Base-by-base conservation (phyloP, 1,140 invertebrate genomes). In the Linepithema humile region DNA sequence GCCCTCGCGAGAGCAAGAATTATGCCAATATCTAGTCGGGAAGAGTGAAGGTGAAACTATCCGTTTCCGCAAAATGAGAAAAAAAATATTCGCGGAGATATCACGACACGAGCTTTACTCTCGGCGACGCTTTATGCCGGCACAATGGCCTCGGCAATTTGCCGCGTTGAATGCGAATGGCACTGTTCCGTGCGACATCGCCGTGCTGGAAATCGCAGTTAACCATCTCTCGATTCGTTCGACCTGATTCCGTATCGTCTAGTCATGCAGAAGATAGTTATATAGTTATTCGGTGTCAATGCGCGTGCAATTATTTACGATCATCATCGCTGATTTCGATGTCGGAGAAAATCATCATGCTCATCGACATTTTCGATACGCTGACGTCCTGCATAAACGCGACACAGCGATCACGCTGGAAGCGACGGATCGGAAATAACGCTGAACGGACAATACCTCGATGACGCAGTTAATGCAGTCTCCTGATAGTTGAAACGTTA, bases 21-120 rank as follows among this genome's bases (percentile, higher is more conserved):
- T 90, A 90, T 86, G 84, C 80, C 86, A 89, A 89, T 89, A 89
- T 86, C 73, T 77, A 78, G 80, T 67, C 50, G 32, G 40, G 15
- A 43, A 45, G 20, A 20, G 40, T 12, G 12, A 12, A 43, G 10
- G 23, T 35, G 64, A n/a, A n/a, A 55, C 35, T 32, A 15, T 17
- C 40, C 29, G 10, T 26, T 6, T 48, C 4, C 7, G 23, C 17
- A 23, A 53, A 15, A 40, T 0, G 43, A 59, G 48, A 57, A 48
- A 50, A 55, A 40, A 55, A 69, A 69, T 78, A 32, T 12, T 69
- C 48, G 62, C 23, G 20, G 48, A 40, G 64, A 78, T 78, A 80
- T 80, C 75, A 9, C 64, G 23, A 40, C 1, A 3, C 4, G 17
- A 15, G 48, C 23, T 80, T 15, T 38, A 17, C 48, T 55, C 64